A percentile compares a stretch with the other conserved stretches of the same genome.
phyloP scores from a whole-genome alignment of 2,113 vertebrate species.

The Tricholaema leucomelas region DNA sequence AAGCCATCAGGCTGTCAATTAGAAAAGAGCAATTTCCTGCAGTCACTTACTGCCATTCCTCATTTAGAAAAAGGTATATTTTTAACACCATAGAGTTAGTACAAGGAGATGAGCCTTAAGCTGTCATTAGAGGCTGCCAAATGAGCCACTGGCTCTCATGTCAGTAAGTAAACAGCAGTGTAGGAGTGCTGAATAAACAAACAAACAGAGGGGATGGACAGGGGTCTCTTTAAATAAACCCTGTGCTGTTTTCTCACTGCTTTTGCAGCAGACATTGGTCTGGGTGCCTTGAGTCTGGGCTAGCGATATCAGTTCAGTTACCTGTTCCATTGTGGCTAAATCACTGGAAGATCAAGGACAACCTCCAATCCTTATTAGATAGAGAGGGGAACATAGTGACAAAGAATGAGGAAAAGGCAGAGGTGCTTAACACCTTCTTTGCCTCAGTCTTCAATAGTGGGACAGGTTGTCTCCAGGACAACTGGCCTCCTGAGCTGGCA shows the following conservation, averaged over 20 bases:
- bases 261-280: background rate
- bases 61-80: constrained; percentile 61
- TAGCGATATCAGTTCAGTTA: background rate
- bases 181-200: constrained; percentile 53
- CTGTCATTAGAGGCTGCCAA: constrained; percentile 74
- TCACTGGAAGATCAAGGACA: accelerated
- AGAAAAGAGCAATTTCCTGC: constrained; percentile 3
- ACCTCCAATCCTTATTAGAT: no score
- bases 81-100: constrained; percentile 75
- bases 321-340: background rate
- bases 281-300: accelerated
- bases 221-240: constrained; percentile 23
- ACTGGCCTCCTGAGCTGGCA: no score
- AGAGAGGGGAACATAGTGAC: no score
- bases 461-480: no score
- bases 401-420: no score
- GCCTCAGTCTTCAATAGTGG: no score
- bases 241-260: background rate
- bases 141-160: constrained; percentile 38
- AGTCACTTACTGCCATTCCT: background rate
- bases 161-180: constrained; percentile 26
- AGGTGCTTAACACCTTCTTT: no score
- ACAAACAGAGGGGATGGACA: constrained; percentile 15
- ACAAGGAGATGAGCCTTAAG: constrained; percentile 52
- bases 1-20: constrained; percentile 10